A percentile compares a stretch with the other conserved stretches of the same genome.
Evolutionary conservation across 2,888 invertebrate genomes (phyloP).

Genomic region (Elegia similella): DNA sequence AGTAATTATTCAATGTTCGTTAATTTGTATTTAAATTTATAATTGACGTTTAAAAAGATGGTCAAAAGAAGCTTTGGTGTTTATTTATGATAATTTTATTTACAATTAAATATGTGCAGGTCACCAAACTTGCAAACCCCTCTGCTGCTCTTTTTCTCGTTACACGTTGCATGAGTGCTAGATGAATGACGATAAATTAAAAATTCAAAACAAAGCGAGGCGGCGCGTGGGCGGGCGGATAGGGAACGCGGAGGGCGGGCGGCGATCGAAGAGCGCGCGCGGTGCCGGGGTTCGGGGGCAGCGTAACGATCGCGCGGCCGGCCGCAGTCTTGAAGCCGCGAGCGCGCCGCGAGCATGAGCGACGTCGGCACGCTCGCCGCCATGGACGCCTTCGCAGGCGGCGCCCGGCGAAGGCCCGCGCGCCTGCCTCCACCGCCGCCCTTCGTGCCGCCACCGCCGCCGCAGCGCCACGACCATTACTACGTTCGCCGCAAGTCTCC

Average conservation of each 20-base stretch:
- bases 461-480: conserved; percentile 74
- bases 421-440: conserved; percentile 76
- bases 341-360: conserved; percentile 78
- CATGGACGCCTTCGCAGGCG: conserved; percentile 79
- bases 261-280: conserved; percentile 78
- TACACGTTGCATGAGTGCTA: conserved; percentile 51
- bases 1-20: too few species aligned
- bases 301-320: conserved; percentile 61
- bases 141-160: conserved; percentile 51
- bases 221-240: conserved; percentile 68
- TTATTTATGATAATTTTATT: neutral
- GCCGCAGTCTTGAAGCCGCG: conserved; percentile 77
- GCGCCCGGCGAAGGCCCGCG: conserved; percentile 73
- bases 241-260: conserved; percentile 70
- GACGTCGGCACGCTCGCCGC: conserved; percentile 80
- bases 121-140: conserved; percentile 46
- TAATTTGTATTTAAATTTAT: too few species aligned
- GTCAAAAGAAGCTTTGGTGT: neutral
- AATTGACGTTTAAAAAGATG: neutral
- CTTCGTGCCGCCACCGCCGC: conserved; percentile 74
- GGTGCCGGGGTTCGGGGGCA: conserved; percentile 59
- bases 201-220: conserved; percentile 77
- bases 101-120: conserved; percentile 26
- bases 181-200: conserved; percentile 78
- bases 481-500: conserved; percentile 78